phyloP scores from a whole-genome alignment of 2,797 vertebrate species.

The Alosa sapidissima region DNA sequence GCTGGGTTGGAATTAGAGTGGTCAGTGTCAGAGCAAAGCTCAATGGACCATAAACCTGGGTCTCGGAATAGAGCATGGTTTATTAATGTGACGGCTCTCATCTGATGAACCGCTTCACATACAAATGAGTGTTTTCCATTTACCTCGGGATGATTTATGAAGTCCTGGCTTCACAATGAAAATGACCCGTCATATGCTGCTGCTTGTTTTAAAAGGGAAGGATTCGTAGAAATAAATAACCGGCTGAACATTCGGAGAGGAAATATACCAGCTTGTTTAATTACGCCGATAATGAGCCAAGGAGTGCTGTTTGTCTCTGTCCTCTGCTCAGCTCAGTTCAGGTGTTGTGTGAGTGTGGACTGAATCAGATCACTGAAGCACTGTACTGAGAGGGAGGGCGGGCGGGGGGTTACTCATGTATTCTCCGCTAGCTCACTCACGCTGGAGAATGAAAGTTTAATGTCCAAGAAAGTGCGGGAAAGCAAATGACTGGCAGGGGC shows the following conservation, averaged over 20 bases:
- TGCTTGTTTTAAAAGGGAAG: conserved; percentile 28
- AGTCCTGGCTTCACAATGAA: conserved; percentile 1
- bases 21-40: conserved; percentile 35
- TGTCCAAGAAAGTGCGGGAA: background rate
- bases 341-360: conserved; percentile 32
- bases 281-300: conserved; percentile 41
- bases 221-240: conserved; percentile 40
- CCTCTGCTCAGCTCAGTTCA: background rate
- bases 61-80: conserved; percentile 32
- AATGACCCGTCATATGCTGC: conserved; percentile 34
- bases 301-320: conserved; percentile 46
- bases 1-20: conserved; percentile 39
- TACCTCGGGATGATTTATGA: background rate
- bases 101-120: conserved; percentile 45
- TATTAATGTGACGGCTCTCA: conserved; percentile 39
- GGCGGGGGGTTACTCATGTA: background rate
- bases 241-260: background rate
- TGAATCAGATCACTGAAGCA: conserved; percentile 9
- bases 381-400: conserved; percentile 8
- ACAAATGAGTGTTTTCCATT: conserved; percentile 39
- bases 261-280: conserved; percentile 43
- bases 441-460: background rate
- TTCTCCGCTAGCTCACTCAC: background rate
- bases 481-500: background rate
- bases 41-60: conserved; percentile 33